Evolutionary conservation across 2,797 vertebrate species (phyloP).

Genomic region (Spinibarbus caldwelli): DNA sequence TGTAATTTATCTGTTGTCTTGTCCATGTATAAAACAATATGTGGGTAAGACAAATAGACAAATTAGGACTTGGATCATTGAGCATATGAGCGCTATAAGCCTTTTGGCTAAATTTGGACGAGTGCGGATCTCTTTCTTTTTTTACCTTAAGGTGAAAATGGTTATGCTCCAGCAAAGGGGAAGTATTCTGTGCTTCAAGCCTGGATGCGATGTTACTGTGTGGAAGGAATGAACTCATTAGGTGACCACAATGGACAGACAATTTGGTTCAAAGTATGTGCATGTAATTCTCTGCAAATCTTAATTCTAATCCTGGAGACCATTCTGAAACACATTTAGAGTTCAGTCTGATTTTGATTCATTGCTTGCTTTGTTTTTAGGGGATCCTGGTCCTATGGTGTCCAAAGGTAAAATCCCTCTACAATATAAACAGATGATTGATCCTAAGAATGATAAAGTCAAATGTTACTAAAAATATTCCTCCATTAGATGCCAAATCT

Average conservation of each 20-base stretch:
- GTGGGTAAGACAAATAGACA: no score
- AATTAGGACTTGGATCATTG: no score
- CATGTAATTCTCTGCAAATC: background rate
- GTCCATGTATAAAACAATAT: no score
- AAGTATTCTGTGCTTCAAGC: slow-evolving; percentile 77
- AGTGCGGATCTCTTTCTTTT: no score
- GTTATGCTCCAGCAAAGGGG: slow-evolving; percentile 73
- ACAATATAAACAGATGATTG: background rate
- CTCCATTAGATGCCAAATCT: slow-evolving; percentile 70
- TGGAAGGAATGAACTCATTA: slow-evolving; percentile 86
- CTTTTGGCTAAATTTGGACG: no score
- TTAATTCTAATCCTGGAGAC: background rate
- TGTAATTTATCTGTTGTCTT: no score
- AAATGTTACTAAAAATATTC: background rate
- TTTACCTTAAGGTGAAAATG: slow-evolving; percentile 81
- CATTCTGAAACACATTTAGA: background rate
- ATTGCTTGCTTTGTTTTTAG: slow-evolving; percentile 71
- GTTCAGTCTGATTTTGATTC: background rate
- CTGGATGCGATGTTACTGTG: slow-evolving; percentile 89
- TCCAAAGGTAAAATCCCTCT: slow-evolving; percentile 83
- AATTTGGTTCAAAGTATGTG: slow-evolving; percentile 90
- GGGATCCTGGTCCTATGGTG: slow-evolving; percentile 88
- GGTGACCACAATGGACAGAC: slow-evolving; percentile 86
- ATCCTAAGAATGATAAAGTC: background rate
- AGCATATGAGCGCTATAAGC: no score